Base-by-base conservation (phyloP, 2,888 invertebrate genomes). In the Aelia acuminata region DNA sequence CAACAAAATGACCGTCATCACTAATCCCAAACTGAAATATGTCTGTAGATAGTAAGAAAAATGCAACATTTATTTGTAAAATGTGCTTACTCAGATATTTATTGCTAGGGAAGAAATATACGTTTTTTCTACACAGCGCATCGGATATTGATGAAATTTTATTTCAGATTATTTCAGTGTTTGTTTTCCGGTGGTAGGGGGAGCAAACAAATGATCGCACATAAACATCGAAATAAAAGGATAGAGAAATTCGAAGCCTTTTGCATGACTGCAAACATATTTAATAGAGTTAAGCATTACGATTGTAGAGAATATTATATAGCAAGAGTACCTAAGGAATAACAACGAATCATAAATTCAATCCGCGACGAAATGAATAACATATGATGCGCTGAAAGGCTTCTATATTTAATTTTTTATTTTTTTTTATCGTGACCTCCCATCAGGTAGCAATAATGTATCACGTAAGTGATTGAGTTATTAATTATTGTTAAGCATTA, bases 61-160 rank as follows among this genome's bases (percentile, higher is more conserved):
- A n/a, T n/a, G n/a, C n/a, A n/a, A n/a, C n/a, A n/a, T n/a, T n/a
- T n/a, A n/a, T n/a, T n/a, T n/a, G n/a, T n/a, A n/a, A n/a, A n/a
- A n/a, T n/a, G n/a, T n/a, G n/a, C n/a, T n/a, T n/a, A n/a, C n/a
- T n/a, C n/a, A n/a, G n/a, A n/a, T n/a, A n/a, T n/a, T n/a, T n/a
- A n/a, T n/a, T n/a, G n/a, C n/a, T n/a, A n/a, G n/a, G n/a, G n/a
- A n/a, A n/a, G n/a, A n/a, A n/a, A n/a, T n/a, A n/a, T n/a, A n/a
- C n/a, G n/a, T n/a, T n/a, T n/a, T n/a, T n/a, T n/a, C n/a, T n/a
- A n/a, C n/a, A n/a, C 10, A 43, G 43, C 3, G 18, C 18, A 49
- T 49, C 84, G 88, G 87, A 87, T 26, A 87, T 84, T 50, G 22
- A 75, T 75, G n/a, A 35, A 35, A 35, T 13, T 75, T 5, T 0